These are phyloP conservation scores for Meloidogyne exigua DNA, from an alignment of 1,140 invertebrate genomes.

Conservation along the genomic window DNA sequence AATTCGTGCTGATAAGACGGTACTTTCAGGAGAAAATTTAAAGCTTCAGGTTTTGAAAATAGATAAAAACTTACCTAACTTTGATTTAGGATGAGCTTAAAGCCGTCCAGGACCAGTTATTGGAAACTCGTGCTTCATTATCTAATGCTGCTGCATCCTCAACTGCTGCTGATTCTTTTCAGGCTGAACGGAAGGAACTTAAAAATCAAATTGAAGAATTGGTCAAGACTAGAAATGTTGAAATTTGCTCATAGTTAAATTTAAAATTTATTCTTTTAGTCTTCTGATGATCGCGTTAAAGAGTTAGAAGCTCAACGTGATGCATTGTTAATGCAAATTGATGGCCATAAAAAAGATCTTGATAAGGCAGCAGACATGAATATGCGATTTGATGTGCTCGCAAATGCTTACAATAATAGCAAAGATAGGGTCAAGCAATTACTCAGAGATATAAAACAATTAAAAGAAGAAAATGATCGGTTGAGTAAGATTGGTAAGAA, in stretches of 20 bases:
- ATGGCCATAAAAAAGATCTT: conserved; percentile 1
- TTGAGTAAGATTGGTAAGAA: conserved; percentile 3
- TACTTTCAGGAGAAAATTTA: conserved; percentile 2
- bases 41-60: conserved; percentile 1
- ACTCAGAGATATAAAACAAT: neutral
- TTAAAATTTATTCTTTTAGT: neutral
- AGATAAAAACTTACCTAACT: neutral
- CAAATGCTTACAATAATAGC: neutral
- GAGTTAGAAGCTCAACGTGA: conserved; percentile 11
- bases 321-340: neutral
- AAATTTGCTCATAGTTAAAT: neutral
- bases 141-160: conserved; percentile 1
- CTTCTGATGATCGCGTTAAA: neutral
- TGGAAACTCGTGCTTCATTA: neutral
- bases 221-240: neutral
- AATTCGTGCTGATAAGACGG: conserved; percentile 11
- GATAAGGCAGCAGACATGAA: conserved; percentile 23
- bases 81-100: neutral
- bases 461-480: conserved; percentile 18
- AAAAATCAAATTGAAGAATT: neutral
- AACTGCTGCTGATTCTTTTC: neutral
- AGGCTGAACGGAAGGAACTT: neutral
- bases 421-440: conserved; percentile 11
- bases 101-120: conserved; percentile 5
- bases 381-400: conserved; percentile 21